Conservation (phyloP, 2,113 vertebrate species). For the Bufo gargarizans region DNA sequence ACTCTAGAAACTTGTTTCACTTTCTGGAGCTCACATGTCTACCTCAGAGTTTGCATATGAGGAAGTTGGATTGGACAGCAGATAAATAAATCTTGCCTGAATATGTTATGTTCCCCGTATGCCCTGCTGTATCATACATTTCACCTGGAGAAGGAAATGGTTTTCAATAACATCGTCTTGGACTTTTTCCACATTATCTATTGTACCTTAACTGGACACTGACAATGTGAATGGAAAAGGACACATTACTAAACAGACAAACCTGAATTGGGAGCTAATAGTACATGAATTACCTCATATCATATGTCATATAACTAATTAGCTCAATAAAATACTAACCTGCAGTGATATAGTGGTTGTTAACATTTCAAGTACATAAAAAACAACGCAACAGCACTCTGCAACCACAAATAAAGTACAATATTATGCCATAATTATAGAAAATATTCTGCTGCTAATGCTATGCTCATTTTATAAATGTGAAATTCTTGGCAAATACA, state of each 20-base stretch:
- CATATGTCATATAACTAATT: no score
- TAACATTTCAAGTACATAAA: no score
- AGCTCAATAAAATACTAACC: no score
- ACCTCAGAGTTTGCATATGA: not conserved
- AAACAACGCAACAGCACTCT: no score
- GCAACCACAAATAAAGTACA: no score
- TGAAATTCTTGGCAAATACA: no score
- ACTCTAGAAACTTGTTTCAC: not conserved
- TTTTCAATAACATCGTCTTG: not conserved
- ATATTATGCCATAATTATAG: no score
- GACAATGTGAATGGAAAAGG: not conserved
- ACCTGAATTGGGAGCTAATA: not conserved
- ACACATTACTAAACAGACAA: not conserved
- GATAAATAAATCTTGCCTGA: not conserved
- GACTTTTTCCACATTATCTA: conserved; percentile 5
- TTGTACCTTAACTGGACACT: not conserved
- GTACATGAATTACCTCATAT: no score
- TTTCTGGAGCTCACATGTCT: not conserved
- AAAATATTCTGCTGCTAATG: no score
- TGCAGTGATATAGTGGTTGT: no score
- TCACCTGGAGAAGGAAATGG: not conserved
- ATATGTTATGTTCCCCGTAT: not conserved
- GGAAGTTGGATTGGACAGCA: not conserved
- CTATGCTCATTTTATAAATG: no score
- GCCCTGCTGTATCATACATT: not conserved